Base-by-base conservation (phyloP, 2,797 vertebrate genomes). In the Mus minutoides region DNA sequence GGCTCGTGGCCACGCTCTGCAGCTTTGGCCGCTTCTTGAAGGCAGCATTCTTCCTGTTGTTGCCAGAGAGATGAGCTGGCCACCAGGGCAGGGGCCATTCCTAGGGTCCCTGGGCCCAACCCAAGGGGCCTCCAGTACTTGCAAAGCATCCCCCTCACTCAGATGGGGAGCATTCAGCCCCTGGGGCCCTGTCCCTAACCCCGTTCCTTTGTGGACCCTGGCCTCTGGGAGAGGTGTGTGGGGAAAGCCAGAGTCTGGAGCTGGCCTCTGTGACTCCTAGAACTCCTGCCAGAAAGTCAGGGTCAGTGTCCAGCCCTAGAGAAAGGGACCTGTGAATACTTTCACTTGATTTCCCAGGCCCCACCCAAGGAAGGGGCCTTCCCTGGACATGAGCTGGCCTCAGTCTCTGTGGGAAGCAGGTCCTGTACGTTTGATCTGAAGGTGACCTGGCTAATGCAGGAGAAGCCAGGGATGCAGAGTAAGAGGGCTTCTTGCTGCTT, bases 11-110 rank as follows among this genome's bases (percentile, higher is more conserved):
- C 0, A 98, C 99, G 0, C 97, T 99, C 94, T 99, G 98, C 94
- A 98, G 99, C 79, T 99, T 99, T 19, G 99, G 99, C 67, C 99
- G 99, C 98, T 99, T 99, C 98, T 97, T 99, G 97, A 99, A 99
- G 98, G 98, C 99, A 0, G 96, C 99, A 17, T 98, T 99, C 98
- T 99, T 99, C 13, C 98, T 99, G 97, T 98, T 99, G 94, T 98
- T 99, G 94, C 99, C 99, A 1, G 99, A 99, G 98, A 99, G 99
- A 98, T 99, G 99, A 99, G 73, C 29, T 0, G 0, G 0, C 8
- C 73, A 34, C 43, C 7, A 6, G 40, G 92, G 76, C 97, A 58
- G 58, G 6, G 46, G 69, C 76, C 21, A 6, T 9, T 16, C 37
- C 60, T 62, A 10, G 37, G 71, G 24, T 49, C 73, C 17, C 62